A percentile compares a stretch with the other conserved stretches of the same genome.
phyloP scores from a whole-genome alignment of 2,113 vertebrate species.

The Chamaetylas fuelleborni region DNA sequence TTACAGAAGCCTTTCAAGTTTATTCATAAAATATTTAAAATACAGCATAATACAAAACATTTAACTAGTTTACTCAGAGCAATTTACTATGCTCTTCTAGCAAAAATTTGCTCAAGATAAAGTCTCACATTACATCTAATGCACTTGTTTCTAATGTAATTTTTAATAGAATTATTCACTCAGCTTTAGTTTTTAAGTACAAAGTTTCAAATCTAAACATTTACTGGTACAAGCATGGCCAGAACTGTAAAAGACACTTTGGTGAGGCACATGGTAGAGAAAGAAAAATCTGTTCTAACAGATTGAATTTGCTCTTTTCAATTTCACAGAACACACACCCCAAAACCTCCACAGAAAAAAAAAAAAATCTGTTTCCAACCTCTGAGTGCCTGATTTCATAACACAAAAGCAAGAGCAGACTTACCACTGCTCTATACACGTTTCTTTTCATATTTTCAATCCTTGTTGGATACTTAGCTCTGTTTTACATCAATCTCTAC shows the following conservation, averaged over 20 bases:
- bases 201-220: background rate
- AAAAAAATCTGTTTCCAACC: background rate
- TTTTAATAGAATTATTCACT: background rate
- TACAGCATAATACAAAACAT: background rate
- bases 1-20: slow-evolving; percentile 34
- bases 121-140: rapidly evolving
- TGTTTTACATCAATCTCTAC: background rate
- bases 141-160: background rate
- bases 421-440: background rate
- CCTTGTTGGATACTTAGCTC: background rate
- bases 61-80: background rate
- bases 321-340: background rate
- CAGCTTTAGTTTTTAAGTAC: background rate
- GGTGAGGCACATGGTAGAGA: background rate
- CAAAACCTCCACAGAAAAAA: background rate
- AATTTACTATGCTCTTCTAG: background rate
- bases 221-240: background rate
- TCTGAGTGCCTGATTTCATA: background rate
- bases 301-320: background rate
- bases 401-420: background rate
- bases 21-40: slow-evolving; percentile 44
- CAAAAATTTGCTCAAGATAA: background rate
- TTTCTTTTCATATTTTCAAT: background rate
- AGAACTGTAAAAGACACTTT: background rate
- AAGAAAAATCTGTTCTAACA: background rate